Percentiles rank a stretch among this genome's conserved stretches.
phyloP scores from a whole-genome alignment of 2,797 vertebrate genomes.

The Philypnodon macrostomus region DNA sequence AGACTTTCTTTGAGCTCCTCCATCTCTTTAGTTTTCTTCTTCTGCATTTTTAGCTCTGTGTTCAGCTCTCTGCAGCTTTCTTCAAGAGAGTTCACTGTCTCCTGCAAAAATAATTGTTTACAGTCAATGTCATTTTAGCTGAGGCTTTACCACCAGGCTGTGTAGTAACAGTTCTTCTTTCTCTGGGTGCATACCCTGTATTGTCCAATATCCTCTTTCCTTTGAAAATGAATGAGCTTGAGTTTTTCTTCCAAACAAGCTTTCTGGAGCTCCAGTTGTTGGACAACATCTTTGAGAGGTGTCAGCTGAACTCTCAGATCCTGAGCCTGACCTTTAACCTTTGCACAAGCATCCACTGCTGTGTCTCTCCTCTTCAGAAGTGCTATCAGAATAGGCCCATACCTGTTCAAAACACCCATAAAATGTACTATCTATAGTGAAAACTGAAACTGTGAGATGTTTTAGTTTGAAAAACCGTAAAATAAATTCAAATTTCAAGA shows the following conservation, averaged over 20 bases:
- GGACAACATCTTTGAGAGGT: constrained; percentile 82
- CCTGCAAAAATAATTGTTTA: constrained; percentile 64
- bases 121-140: neutral
- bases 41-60: constrained; percentile 84
- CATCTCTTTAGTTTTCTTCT: constrained; percentile 85
- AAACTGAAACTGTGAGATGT: too few species aligned
- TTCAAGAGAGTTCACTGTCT: constrained; percentile 84
- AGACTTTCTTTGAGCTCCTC: constrained; percentile 82
- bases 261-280: constrained; percentile 80
- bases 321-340: constrained; percentile 81
- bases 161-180: too few species aligned
- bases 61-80: constrained; percentile 84
- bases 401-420: constrained; percentile 57
- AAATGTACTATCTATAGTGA: too few species aligned
- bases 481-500: too few species aligned
- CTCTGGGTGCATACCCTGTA: constrained; percentile 79
- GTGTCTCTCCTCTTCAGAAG: constrained; percentile 84
- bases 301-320: constrained; percentile 80
- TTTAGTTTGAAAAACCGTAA: too few species aligned
- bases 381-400: constrained; percentile 86
- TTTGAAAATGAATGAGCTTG: constrained; percentile 77
- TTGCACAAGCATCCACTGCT: constrained; percentile 74
- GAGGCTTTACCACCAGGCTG: neutral
- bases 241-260: constrained; percentile 87
- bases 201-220: constrained; percentile 82